Base-by-base conservation (phyloP, 2,888 invertebrate species). In the Cepaea hortensis region DNA sequence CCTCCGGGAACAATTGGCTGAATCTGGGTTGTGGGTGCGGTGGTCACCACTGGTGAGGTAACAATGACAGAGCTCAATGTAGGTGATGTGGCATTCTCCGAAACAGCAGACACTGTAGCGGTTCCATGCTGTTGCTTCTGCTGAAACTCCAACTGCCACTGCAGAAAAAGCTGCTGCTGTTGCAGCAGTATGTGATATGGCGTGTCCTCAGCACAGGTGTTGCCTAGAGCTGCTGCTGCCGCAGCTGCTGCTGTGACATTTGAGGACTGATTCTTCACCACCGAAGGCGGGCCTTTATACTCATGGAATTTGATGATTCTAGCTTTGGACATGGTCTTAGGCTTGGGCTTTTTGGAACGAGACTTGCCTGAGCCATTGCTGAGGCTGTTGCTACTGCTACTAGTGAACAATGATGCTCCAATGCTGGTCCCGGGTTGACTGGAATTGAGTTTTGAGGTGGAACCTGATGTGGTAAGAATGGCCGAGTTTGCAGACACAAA, bases 291-390 rank as follows among this genome's bases (percentile, higher is more conserved):
- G 85, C 94, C 94, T 90, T 98, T 98, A 95, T 98, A 98, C 95
- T 99, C 99, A 95, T 99, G 98, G 95, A 99, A 99, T 95, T 99
- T 99, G 92, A 99, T 98, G 85, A 97, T 97, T 91, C 97, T 96
- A 48, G 97, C 96, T 94, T 98, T 98, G 0, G 97, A 96, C 9
- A 90, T 55, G 96, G 96, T 91, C 95, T 97, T 97, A 73, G 96
- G 96, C 94, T 97, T 97, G 35, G 96, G 96, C 94, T 97, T 97
- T 94, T 97, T 98, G 92, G 90, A 92, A 85, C 93, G 90, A 70
- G 90, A 87, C 87, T 91, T 89, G 46, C 88, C 84, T 85, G 86
- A 87, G 86, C 84, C 85, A 76, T 82, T 87, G 85, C 81, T 88
- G 86, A 84, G 87, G 73, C 79, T 87, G 80, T 77, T 89, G 85